Conservation (phyloP, 2,797 vertebrate species). For the Mionectes olivaceus region DNA sequence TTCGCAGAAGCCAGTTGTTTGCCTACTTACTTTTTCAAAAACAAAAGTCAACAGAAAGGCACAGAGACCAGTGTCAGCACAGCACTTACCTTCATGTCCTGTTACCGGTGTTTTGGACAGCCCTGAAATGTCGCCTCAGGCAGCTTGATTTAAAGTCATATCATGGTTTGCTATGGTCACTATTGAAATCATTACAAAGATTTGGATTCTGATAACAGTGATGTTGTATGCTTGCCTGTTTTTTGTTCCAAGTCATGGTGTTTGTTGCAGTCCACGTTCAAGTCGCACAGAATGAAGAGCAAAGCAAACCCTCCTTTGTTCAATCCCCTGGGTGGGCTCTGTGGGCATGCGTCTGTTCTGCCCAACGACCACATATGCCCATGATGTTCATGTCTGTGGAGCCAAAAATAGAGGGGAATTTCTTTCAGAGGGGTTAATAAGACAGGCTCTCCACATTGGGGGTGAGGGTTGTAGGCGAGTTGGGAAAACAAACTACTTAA, state of each 20-base stretch:
- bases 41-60: not conserved
- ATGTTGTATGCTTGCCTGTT: not conserved
- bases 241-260: not conserved
- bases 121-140: not conserved
- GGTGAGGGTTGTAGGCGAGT: not conserved
- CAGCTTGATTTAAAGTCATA: not conserved
- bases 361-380: too few species aligned
- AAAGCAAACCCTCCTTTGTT: not conserved
- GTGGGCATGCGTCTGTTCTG: not conserved
- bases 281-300: fast-evolving
- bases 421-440: not conserved
- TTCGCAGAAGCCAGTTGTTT: not conserved
- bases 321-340: not conserved
- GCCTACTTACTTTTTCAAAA: not conserved
- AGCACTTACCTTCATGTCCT: not conserved
- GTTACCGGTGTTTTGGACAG: not conserved
- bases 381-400: not conserved
- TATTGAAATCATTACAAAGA: not conserved
- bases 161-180: not conserved
- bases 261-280: not conserved
- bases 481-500: slow-evolving; percentile 50
- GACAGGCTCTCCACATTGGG: not conserved
- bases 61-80: not conserved
- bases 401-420: not conserved
- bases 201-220: not conserved